Base-by-base conservation (phyloP, 2,888 invertebrate species). In the Microplitis deprimator region DNA sequence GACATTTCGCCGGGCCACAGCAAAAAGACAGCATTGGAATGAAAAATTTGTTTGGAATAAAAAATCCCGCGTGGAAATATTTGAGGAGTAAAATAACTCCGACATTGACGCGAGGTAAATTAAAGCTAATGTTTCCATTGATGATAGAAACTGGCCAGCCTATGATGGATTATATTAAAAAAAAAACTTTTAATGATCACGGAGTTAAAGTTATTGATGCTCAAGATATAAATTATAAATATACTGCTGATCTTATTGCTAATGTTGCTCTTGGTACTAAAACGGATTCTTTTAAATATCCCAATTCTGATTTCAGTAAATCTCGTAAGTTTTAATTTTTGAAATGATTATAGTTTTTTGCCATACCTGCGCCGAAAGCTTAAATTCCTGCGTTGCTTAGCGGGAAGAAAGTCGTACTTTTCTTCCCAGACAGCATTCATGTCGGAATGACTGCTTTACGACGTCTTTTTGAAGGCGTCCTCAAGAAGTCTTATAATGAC, bases 51-150 rank as follows among this genome's bases (percentile, higher is more conserved):
- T 88, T 92, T 78, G 88, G 90, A 1, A 81, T 91, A 74, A 90
- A 90, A 77, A 91, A 91, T 75, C 90, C 91, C 0, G 89, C 90
- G 1, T 93, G 93, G 93, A 92, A 91, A 82, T 87, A 87, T 59
- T 83, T 92, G 16, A 87, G 93, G 38, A 82, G 89, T 0, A 92
- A 92, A 80, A 84, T 93, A 41, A 91, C 92, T 0, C 92, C 92
- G 0, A 91, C 91, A 0, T 91, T 93, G 82, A 91, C 92, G 0
- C 90, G 91, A 1, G 92, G 91, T 20, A 93, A 92, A 84, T 86
- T 93, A 75, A 92, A 91, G 83, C 86, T 84, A 64, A 92, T 92
- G 92, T 89, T 91, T 39, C 89, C 89, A 0, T 85, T 91, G 41
- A 90, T 92, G 84, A 81, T 87, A 61, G 89, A 90, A 68, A 90